phyloP scores from a whole-genome alignment of 2,113 vertebrate species.

The Peromyscus californicus region DNA sequence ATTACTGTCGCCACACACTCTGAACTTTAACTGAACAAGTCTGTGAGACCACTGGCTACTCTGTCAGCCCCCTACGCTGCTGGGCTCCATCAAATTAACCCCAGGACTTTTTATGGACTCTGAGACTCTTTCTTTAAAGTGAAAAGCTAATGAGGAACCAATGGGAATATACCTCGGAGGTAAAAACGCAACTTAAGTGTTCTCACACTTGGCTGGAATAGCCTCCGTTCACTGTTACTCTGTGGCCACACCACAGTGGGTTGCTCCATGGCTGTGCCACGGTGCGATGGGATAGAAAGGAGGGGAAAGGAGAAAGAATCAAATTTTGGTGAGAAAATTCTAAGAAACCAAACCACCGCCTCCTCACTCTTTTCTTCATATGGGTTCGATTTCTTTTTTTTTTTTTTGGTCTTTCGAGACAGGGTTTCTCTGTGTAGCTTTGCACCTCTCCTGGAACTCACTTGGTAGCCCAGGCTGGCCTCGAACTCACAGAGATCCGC shows the following conservation, averaged over 20 bases:
- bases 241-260: rapidly evolving
- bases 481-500: too few species aligned
- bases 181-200: not conserved
- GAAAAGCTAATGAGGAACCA: slow-evolving; percentile 23
- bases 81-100: slow-evolving; percentile 17
- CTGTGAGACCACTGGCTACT: not conserved
- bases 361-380: not conserved
- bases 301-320: not conserved
- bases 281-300: not conserved
- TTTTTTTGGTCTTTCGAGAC: too few species aligned
- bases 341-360: slow-evolving; percentile 30
- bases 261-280: not conserved
- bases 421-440: too few species aligned
- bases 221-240: not conserved
- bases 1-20: not conserved
- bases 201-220: not conserved
- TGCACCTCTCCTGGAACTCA: too few species aligned
- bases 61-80: not conserved
- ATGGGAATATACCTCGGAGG: not conserved
- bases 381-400: slow-evolving; percentile 27
- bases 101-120: not conserved
- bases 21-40: not conserved
- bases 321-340: slow-evolving; percentile 36
- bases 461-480: too few species aligned
- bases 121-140: not conserved